Percentiles rank a stretch among this genome's conserved stretches.
phyloP scores from a whole-genome alignment of 2,797 vertebrate species.

The Diplodus puntazzo region DNA sequence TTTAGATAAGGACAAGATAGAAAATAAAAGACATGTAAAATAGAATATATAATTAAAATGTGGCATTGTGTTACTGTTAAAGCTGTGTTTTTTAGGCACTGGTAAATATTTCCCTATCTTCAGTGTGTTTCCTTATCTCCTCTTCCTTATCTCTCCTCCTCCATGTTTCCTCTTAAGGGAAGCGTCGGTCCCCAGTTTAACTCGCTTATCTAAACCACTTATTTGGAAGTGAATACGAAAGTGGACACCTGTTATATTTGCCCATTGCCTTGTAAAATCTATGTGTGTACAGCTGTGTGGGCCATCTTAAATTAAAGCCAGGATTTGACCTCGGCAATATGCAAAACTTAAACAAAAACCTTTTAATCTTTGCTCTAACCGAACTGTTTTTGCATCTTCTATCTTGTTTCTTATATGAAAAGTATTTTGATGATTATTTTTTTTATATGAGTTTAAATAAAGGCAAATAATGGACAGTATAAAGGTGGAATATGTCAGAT shows the following conservation, averaged over 20 bases:
- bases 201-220: conserved; percentile 36
- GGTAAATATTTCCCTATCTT: conserved; percentile 5
- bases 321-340: not conserved
- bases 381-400: too few species aligned
- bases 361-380: too few species aligned
- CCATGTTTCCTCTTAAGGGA: conserved; percentile 13
- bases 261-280: conserved; percentile 7
- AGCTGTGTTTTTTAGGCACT: conserved; percentile 4
- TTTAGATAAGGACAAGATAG: too few species aligned
- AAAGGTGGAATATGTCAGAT: too few species aligned
- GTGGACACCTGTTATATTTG: conserved; percentile 26
- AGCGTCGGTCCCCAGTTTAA: conserved; percentile 34
- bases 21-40: too few species aligned
- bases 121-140: conserved; percentile 2
- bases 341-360: not conserved
- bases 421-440: too few species aligned
- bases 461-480: too few species aligned
- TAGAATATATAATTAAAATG: too few species aligned
- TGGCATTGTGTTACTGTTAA: not conserved
- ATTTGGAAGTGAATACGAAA: conserved; percentile 37
- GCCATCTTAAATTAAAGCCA: not conserved
- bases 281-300: not conserved
- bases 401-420: too few species aligned
- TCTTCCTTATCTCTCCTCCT: conserved; percentile 15
- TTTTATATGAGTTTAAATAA: too few species aligned